Evolutionary conservation across 2,888 invertebrate species (phyloP), one percentile per base, ranked within the genome.

Genomic region (Eurytoma californica): DNA sequence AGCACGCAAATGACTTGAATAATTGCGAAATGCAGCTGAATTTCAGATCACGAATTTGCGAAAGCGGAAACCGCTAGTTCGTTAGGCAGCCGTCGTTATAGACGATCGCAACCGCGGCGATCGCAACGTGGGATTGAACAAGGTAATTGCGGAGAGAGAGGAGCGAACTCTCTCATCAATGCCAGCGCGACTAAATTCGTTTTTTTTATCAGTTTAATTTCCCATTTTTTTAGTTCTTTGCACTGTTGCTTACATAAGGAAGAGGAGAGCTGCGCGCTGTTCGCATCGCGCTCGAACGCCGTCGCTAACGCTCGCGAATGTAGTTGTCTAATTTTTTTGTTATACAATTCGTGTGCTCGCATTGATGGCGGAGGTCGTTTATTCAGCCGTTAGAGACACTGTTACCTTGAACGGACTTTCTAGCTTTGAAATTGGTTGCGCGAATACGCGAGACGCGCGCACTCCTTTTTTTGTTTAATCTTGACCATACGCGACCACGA

Each of bases 301-400:
- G 16, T 24, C 16, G 47, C 30, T 0, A 30, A 30, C 30, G 30
- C 30, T 30, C 30, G 39, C 39, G 39, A 9, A 7, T 39, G 0
- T 9, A 7, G 39, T 9, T 39, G 39, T 39, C 39, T 39, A 9
- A 24, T 51, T 14, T 39, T 9, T 39, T 9, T 39, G 39, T 39
- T 39, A 39, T 39, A 39, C 39, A 63, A 63, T 57, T 72, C 66
- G 84, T 82, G 84, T 83, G 87, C 88, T 88, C 84, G 89, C 89
- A 90, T 90, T 90, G 89, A 90, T 86, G 85, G 88, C 85, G 85
- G 86, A 85, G 89, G 88, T 90, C 88, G 90, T 88, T 89, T 85
- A 83, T 86, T 85, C 84, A 82, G 86, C 85, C 86, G 86, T 88
- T 89, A 90, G 90, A 89, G 90, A 89, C 89, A 82, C 86, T 88